Evolutionary conservation across 2,888 invertebrate species (phyloP).

Genomic region (Agelastica alni): DNA sequence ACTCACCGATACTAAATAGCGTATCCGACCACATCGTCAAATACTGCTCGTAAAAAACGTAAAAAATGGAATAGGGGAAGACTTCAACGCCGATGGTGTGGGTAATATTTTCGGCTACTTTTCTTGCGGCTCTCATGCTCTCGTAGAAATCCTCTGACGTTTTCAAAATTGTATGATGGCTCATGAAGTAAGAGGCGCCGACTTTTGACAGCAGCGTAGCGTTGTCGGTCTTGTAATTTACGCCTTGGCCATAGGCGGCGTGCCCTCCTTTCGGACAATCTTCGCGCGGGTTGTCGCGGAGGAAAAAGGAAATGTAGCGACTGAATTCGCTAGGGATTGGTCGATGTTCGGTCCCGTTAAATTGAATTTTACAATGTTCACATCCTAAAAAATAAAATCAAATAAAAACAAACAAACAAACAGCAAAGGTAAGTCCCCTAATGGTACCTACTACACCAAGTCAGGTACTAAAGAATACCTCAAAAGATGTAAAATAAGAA

Average conservation of each 20-base stretch:
- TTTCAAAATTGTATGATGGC: slow-evolving; percentile 92
- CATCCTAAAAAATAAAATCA: slow-evolving; percentile 17
- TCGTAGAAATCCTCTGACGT: slow-evolving; percentile 88
- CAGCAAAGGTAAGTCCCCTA: too few relatives aligned
- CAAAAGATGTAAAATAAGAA: too few relatives aligned
- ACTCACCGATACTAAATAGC: slow-evolving; percentile 73
- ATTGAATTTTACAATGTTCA: slow-evolving; percentile 50
- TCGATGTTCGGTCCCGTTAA: slow-evolving; percentile 60
- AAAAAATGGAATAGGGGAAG: slow-evolving; percentile 92
- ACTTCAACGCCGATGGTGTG: slow-evolving; percentile 73
- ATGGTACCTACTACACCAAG: too few relatives aligned
- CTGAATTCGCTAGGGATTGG: slow-evolving; percentile 69
- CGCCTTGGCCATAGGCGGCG: slow-evolving; percentile 78
- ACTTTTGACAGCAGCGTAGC: slow-evolving; percentile 59
- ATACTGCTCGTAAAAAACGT: slow-evolving; percentile 99
- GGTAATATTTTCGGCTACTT: slow-evolving; percentile 68
- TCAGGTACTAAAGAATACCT: too few relatives aligned
- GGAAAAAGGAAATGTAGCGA: slow-evolving; percentile 77
- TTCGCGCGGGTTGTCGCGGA: slow-evolving; percentile 78
- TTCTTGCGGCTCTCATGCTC: slow-evolving; percentile 82
- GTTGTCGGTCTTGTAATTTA: slow-evolving; percentile 61
- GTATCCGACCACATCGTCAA: slow-evolving; percentile 94
- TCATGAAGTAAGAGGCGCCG: slow-evolving; percentile 88
- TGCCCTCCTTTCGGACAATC: slow-evolving; percentile 83
- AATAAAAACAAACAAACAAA: too few relatives aligned